Percentiles rank a stretch among this genome's conserved stretches.
phyloP scores from a whole-genome alignment of 2,888 invertebrate genomes.

The Microplitis manilae region DNA sequence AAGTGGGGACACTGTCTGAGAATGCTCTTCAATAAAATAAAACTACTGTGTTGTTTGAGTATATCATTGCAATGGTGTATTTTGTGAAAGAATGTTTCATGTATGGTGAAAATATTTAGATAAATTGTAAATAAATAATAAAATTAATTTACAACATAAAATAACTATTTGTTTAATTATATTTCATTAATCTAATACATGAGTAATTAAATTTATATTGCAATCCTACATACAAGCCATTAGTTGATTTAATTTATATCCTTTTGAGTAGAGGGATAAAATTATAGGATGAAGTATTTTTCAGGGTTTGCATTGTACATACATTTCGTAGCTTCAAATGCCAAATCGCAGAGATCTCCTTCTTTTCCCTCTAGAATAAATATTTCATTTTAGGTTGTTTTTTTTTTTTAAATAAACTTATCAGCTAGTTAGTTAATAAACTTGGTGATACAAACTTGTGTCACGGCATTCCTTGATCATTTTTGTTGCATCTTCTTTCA shows the following conservation, averaged over 20 bases:
- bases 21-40: background rate
- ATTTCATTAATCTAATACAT: background rate
- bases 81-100: background rate
- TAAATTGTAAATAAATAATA: conserved; percentile 16
- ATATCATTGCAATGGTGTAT: background rate
- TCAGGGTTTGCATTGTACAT: conserved; percentile 58
- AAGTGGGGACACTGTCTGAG: no score
- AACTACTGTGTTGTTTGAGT: background rate
- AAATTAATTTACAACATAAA: conserved; percentile 13
- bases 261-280: background rate
- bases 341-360: conserved; percentile 57
- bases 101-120: background rate
- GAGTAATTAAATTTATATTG: background rate
- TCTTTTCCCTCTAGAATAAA: conserved; percentile 53
- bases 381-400: conserved; percentile 3
- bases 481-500: conserved; percentile 42
- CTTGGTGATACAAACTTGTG: conserved; percentile 45
- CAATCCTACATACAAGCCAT: background rate
- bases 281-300: conserved; percentile 53
- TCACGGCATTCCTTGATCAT: conserved; percentile 52
- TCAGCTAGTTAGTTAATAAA: background rate
- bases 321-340: conserved; percentile 61
- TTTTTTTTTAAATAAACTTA: conserved; percentile 19
- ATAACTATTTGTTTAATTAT: conserved; percentile 33
- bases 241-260: background rate